Evolutionary conservation across 1,140 invertebrate species (phyloP).

Genomic region (Brevipalpus yothersi): DNA sequence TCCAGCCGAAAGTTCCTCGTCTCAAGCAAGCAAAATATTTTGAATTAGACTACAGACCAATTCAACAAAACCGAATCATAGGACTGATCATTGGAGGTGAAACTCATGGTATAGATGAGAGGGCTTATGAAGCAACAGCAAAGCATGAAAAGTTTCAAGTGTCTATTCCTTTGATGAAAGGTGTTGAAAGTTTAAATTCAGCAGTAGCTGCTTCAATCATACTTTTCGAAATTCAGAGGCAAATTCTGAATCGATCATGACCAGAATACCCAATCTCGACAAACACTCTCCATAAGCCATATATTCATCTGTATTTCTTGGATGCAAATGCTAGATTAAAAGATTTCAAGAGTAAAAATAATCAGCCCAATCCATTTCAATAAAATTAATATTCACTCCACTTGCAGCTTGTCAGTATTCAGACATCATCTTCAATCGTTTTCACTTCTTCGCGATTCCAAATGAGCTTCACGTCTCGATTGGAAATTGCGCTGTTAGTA

Average conservation of each 20-base stretch:
- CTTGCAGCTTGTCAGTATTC: no score
- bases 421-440: no score
- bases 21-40: not conserved
- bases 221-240: constrained; percentile 55
- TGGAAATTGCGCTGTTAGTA: no score
- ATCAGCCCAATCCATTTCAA: no score
- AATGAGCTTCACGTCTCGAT: no score
- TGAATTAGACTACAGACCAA: not conserved
- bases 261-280: no score
- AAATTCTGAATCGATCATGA: constrained; percentile 20
- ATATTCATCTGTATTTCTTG: no score
- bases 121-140: constrained; percentile 31
- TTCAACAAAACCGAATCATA: not conserved
- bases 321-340: no score
- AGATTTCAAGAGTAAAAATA: no score
- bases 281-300: no score
- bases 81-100: constrained; percentile 58
- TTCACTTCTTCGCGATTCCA: no score
- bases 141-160: constrained; percentile 23
- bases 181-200: constrained; percentile 61
- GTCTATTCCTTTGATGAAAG: constrained; percentile 42
- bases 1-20: not conserved
- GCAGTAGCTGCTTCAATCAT: constrained; percentile 52
- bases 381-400: no score
- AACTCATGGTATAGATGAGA: constrained; percentile 48